phyloP scores from a whole-genome alignment of 2,888 invertebrate species.

The Watsonalla cultraria region DNA sequence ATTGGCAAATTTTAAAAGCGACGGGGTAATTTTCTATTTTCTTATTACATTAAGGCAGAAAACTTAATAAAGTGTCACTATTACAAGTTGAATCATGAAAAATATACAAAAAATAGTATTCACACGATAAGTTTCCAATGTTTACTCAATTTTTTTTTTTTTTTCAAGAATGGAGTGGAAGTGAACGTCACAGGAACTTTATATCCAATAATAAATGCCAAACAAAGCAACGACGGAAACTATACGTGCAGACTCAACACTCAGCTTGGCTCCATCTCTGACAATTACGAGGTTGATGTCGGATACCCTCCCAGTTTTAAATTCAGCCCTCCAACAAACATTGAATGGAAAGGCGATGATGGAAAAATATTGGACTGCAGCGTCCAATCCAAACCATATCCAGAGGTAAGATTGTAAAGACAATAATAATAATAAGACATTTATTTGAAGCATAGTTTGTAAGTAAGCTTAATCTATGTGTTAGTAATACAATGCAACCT shows the following conservation, averaged over 20 bases:
- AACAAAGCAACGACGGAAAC: slow-evolving; percentile 11
- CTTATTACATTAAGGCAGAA: too few relatives aligned
- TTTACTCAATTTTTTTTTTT: too few relatives aligned
- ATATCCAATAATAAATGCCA: slow-evolving; percentile 7
- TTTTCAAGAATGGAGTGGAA: slow-evolving; percentile 2
- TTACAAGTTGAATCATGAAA: too few relatives aligned
- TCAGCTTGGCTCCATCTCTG: slow-evolving; percentile 9
- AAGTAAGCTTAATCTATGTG: too few relatives aligned
- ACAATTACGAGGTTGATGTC: slow-evolving; percentile 13
- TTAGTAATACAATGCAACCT: too few relatives aligned
- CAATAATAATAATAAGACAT: too few relatives aligned
- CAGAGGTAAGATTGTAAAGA: slow-evolving; percentile 12
- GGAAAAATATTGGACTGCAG: slow-evolving; percentile 9
- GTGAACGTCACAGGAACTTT: slow-evolving; percentile 1
- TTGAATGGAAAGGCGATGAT: slow-evolving; percentile 8
- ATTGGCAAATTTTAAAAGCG: too few relatives aligned
- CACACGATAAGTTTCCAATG: too few relatives aligned
- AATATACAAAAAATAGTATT: too few relatives aligned
- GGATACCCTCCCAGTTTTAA: slow-evolving; percentile 13
- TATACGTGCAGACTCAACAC: slow-evolving; percentile 19
- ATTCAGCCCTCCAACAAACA: background rate
- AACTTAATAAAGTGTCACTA: too few relatives aligned
- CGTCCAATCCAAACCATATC: slow-evolving; percentile 10
- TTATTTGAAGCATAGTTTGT: too few relatives aligned
- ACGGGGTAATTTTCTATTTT: too few relatives aligned